Evolutionary conservation across 2,113 vertebrate species (phyloP), one percentile per base, ranked within the genome.

Genomic region (Corynorhinus townsendii): DNA sequence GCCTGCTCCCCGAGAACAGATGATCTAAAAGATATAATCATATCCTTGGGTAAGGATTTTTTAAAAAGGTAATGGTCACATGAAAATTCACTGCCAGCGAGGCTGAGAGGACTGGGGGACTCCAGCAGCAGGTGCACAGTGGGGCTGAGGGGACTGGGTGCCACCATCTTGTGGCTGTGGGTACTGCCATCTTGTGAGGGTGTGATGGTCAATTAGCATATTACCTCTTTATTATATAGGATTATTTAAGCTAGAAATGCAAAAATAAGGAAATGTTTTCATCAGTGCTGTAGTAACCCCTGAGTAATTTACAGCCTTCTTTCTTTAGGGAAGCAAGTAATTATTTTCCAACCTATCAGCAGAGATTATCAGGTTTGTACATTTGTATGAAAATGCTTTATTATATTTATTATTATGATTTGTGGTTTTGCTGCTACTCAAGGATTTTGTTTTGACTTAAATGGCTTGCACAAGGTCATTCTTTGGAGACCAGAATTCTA

Each of bases 301-400:
- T 95, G 85, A 91, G 14, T 11, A 96, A 94, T 1, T 91, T 92
- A 81, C 11, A 93, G 24, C 1, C 81, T 40, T 77, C 56, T 95
- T 96, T 96, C 43, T 93, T 91, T 87, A 62, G 62, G 15, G 69
- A 96, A 72, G 16, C 43, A 90, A 90, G 68, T 92, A 85, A 95
- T 95, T 97, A 96, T 95, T 95, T 95, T 73, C 3, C 1, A 95
- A 19, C 2, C 33, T 90, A 95, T 96, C 89, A 84, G 19, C 49
- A 73, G 71, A 91, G 91, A 96, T 92, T 64, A 95, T 91, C 96
- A 96, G 40, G 30, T 45, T 90, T 72, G 35, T 47, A 38, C 26
- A 54, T 84, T 92, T 91, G 14, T 71, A 84, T 91, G 66, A 96
- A 96, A 94, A 75, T 93, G 56, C 38, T 20, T 89, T 79, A 89